Conservation (phyloP, 2,888 invertebrate species). For the Unio delphinus region DNA sequence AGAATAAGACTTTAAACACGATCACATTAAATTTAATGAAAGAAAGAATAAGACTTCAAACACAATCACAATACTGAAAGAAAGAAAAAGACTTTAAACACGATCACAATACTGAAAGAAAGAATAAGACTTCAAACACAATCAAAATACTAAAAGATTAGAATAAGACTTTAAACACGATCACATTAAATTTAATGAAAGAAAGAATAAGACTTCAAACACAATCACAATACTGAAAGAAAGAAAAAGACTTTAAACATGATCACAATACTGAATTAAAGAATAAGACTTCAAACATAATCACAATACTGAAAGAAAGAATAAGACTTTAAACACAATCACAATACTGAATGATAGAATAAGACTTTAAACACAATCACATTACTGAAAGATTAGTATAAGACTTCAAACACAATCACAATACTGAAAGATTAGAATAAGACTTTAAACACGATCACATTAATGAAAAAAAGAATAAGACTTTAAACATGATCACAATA, state of each 20-base stretch:
- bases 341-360: conserved; percentile 68
- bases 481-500: no score
- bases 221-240: no score
- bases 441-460: no score
- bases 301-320: no score
- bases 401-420: conserved; percentile 73
- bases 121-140: background rate
- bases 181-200: conserved; percentile 72
- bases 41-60: conserved; percentile 15
- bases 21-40: conserved; percentile 72
- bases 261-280: conserved; percentile 71
- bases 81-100: conserved; percentile 70
- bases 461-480: no score
- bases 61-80: no score
- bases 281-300: background rate
- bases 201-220: conserved; percentile 3
- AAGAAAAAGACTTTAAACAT: conserved; percentile 71
- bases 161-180: conserved; percentile 72
- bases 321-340: conserved; percentile 72
- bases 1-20: conserved; percentile 71
- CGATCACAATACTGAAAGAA: conserved; percentile 71
- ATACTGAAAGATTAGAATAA: conserved; percentile 63
- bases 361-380: background rate
- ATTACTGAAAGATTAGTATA: no score
- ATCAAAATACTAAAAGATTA: no score